phyloP scores from a whole-genome alignment of 2,888 invertebrate species.

The Papilio elwesi region DNA sequence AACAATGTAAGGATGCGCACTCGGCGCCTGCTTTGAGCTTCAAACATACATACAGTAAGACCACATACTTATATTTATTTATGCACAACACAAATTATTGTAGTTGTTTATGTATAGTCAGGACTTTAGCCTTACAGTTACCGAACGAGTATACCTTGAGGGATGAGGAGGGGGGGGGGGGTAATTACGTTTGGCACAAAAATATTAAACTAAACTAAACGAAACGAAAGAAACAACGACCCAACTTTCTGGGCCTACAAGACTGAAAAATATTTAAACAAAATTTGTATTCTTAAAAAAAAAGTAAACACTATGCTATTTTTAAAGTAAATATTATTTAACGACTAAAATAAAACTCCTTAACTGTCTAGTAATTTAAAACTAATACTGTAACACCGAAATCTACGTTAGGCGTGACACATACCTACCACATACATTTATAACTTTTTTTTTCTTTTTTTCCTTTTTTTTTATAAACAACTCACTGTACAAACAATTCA shows the following conservation, averaged over 20 bases:
- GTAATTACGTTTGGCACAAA: conserved; percentile 62
- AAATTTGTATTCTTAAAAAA: conserved; percentile 67
- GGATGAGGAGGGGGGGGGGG: neutral
- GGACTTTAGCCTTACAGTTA: neutral
- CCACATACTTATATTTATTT: conserved; percentile 24
- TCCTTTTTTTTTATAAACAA: conserved; percentile 57
- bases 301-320: conserved; percentile 54
- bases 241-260: conserved; percentile 49
- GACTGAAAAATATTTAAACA: conserved; percentile 60
- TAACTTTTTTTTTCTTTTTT: conserved; percentile 57
- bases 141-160: conserved; percentile 7
- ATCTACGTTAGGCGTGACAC: conserved; percentile 68
- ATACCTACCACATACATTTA: conserved; percentile 56
- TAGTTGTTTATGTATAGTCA: conserved; percentile 38
- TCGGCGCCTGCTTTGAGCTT: conserved; percentile 67
- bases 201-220: conserved; percentile 55
- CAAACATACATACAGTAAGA: conserved; percentile 60
- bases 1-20: conserved; percentile 68
- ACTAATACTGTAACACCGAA: conserved; percentile 77
- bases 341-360: conserved; percentile 78
- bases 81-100: conserved; percentile 65
- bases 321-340: conserved; percentile 78
- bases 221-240: conserved; percentile 60
- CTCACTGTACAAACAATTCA: conserved; percentile 71
- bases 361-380: conserved; percentile 75